Base-by-base conservation (phyloP, 1,140 invertebrate species). In the Calephelis virginiensis region DNA sequence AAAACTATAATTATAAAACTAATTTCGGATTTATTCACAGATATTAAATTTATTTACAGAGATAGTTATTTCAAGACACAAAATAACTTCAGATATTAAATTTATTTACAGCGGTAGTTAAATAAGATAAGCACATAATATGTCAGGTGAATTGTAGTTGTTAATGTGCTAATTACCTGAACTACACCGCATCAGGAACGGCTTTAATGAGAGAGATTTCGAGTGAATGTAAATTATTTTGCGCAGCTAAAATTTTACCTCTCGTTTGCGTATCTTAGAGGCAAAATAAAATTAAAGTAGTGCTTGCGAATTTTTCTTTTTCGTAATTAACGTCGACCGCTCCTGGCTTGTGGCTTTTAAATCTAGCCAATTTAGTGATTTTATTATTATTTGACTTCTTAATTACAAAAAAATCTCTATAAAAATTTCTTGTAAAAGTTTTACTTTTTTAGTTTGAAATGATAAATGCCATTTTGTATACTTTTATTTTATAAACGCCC, bases 201-300 rank as follows among this genome's bases (percentile, higher is more conserved):
- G 67, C 71, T 72, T 67, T 72, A 69, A 72, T 66, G 71, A 69
- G 71, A 64, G 38, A 40, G 62, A 72, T 72, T 70, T 67, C 64
- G 64, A 64, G 65, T 61, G 71, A 72, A 72, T 72, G 69, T 66
- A 72, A 75, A 69, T 75, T 69, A 64, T 64, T 69, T 66, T 62
- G 68, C 63, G 59, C 63, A 53, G 63, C 56, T 68, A 68, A 70
- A 75, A 72, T 68, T 56, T 70, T 68, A 71, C 67, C 65, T 74
- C 72, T 63, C 72, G 64, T 74, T 74, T 71, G 63, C 65, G 70
- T 69, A 74, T 71, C 69, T 74, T 65, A 37, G 63, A 61, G 43
- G 38, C 61, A 65, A 38, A 59, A 59, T 59, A 53, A 70, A 70
- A 73, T 68, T 73, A 70, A 70, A 70, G 60, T 70, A 64, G 68